These are phyloP conservation scores for Polydrusus tereticollis DNA, from an alignment of 2,888 invertebrate species.

Conservation along the genomic window DNA sequence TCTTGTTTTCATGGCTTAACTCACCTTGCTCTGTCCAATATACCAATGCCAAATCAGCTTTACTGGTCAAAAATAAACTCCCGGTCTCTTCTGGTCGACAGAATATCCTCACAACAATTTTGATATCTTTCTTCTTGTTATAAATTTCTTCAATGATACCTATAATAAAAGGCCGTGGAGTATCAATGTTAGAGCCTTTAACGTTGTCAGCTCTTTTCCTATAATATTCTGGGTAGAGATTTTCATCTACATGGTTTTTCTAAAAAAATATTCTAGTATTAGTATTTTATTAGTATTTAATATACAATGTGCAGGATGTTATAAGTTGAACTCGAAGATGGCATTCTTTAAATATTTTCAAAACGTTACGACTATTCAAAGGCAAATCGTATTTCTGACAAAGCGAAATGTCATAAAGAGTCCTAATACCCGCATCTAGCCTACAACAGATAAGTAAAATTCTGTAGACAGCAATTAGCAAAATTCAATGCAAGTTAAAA, in stretches of 20 bases:
- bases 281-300: neutral
- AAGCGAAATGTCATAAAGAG: no score
- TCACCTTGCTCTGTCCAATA: constrained; percentile 84
- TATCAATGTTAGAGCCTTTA: constrained; percentile 80
- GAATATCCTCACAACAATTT: constrained; percentile 77
- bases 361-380: no score
- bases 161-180: constrained; percentile 82
- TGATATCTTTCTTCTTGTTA: constrained; percentile 68
- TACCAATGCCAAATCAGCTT: constrained; percentile 79
- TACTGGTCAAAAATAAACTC: constrained; percentile 70
- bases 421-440: no score
- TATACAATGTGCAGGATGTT: no score
- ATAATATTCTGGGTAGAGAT: constrained; percentile 85
- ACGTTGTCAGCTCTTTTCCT: constrained; percentile 78
- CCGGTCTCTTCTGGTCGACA: constrained; percentile 84
- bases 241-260: constrained; percentile 75
- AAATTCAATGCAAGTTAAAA: no score
- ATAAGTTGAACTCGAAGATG: no score
- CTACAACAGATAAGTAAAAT: no score
- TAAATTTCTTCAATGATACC: constrained; percentile 77
- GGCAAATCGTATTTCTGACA: no score
- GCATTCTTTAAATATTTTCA: no score
- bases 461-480: no score
- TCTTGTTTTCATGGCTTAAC: neutral
- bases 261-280: constrained; percentile 28